Conservation (phyloP, 1,140 invertebrate species). For the Listronotus bonariensis region DNA sequence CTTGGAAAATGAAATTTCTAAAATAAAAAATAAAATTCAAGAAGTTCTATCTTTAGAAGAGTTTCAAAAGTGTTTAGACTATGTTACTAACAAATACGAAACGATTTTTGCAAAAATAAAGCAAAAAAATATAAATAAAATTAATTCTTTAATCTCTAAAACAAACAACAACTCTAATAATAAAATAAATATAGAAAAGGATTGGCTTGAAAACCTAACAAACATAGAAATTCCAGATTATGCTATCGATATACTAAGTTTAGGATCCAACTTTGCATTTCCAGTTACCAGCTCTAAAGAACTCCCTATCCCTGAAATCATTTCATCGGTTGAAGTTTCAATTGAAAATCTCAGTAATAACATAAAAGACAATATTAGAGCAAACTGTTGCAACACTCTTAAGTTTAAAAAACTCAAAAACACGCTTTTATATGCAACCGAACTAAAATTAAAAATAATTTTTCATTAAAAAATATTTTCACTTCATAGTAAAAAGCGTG, state of each 20-base stretch:
- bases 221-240: too few relatives aligned
- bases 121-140: background rate
- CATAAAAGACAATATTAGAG: background rate
- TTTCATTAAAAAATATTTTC: too few relatives aligned
- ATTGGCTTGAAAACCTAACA: too few relatives aligned
- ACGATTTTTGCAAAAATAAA: background rate
- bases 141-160: background rate
- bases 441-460: too few relatives aligned
- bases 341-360: background rate
- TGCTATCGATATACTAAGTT: background rate
- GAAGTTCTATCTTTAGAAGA: too few relatives aligned
- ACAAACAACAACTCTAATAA: background rate
- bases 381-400: slow-evolving; percentile 4
- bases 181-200: background rate
- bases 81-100: too few relatives aligned
- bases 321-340: background rate
- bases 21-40: too few relatives aligned
- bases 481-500: too few relatives aligned
- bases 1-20: too few relatives aligned
- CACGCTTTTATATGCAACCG: too few relatives aligned
- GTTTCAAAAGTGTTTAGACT: too few relatives aligned
- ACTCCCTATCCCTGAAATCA: background rate
- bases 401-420: too few relatives aligned
- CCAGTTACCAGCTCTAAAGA: background rate
- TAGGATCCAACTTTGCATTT: slow-evolving; percentile 1